Evolutionary conservation across 2,113 vertebrate genomes (phyloP).

Genomic region (Ahaetulla prasina): DNA sequence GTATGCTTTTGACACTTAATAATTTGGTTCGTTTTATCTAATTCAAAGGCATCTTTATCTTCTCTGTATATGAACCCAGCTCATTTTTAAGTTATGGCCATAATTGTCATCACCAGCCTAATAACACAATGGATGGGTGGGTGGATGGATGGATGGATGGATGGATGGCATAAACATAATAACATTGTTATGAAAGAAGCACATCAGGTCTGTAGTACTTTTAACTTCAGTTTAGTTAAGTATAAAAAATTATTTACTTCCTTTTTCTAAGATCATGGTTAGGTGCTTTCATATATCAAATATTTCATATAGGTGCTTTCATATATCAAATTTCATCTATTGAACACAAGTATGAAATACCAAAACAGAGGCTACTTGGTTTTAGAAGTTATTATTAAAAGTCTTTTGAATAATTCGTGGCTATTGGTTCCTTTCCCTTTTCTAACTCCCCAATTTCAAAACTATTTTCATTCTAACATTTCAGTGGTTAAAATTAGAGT

Average conservation of each 20-base stretch:
- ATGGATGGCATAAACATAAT: not conserved
- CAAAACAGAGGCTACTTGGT: not conserved
- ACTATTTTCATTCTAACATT: not conserved
- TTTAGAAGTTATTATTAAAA: not conserved
- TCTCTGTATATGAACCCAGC: not conserved
- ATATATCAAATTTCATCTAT: not conserved
- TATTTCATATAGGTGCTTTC: conserved; percentile 3
- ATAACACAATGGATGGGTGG: not conserved
- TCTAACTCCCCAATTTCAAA: not conserved
- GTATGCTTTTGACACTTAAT: not conserved
- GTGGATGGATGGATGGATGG: too few relatives aligned
- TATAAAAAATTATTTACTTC: conserved; percentile 10
- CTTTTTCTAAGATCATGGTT: conserved; percentile 1
- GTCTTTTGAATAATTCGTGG: not conserved
- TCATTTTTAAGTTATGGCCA: not conserved
- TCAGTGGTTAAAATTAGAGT: not conserved
- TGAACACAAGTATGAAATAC: not conserved
- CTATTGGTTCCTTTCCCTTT: not conserved
- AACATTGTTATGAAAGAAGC: not conserved
- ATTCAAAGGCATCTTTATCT: not conserved
- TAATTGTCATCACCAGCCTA: not conserved
- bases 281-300: not conserved
- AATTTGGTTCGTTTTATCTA: not conserved
- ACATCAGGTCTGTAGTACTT: not conserved
- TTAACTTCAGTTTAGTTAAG: not conserved